These are phyloP conservation scores for Calosoma granatense DNA, from an alignment of 1,140 invertebrate genomes.

Conservation along the genomic window DNA sequence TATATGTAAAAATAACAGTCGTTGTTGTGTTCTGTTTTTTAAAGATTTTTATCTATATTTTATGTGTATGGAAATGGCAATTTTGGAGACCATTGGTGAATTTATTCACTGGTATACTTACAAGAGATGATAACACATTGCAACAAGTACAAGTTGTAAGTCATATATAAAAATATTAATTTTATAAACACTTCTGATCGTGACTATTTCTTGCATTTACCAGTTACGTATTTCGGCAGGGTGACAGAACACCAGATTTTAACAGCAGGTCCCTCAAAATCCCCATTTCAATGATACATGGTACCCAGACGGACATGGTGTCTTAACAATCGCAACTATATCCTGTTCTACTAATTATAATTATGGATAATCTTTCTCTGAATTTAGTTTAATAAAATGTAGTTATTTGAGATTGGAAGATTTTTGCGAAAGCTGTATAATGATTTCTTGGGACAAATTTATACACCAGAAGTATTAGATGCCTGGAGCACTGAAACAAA, in stretches of 20 bases:
- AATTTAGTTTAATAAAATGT: neutral
- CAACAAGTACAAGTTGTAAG: too few species aligned
- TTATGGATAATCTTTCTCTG: neutral
- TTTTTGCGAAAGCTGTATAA: slow-evolving; percentile 50
- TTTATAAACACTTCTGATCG: too few species aligned
- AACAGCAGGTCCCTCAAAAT: neutral
- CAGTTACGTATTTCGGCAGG: slow-evolving; percentile 3
- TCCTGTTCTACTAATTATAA: neutral
- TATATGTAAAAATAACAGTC: too few species aligned
- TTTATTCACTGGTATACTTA: too few species aligned
- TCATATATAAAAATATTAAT: too few species aligned
- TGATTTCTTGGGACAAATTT: slow-evolving; percentile 46
- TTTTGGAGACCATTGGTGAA: too few species aligned
- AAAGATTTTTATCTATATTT: too few species aligned
- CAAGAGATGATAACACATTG: too few species aligned
- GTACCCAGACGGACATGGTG: neutral
- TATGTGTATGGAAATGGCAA: too few species aligned
- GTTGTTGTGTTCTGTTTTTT: too few species aligned
- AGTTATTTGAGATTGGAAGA: slow-evolving; percentile 51
- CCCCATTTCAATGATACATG: neutral
- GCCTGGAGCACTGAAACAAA: slow-evolving; percentile 35
- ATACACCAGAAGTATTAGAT: slow-evolving; percentile 38
- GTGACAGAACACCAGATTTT: neutral
- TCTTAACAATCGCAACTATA: neutral
- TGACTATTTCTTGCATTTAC: too few species aligned